A percentile compares a stretch with the other conserved stretches of the same genome.
Conservation (phyloP, 2,113 vertebrate genomes). For the Amphiprion ocellaris region DNA sequence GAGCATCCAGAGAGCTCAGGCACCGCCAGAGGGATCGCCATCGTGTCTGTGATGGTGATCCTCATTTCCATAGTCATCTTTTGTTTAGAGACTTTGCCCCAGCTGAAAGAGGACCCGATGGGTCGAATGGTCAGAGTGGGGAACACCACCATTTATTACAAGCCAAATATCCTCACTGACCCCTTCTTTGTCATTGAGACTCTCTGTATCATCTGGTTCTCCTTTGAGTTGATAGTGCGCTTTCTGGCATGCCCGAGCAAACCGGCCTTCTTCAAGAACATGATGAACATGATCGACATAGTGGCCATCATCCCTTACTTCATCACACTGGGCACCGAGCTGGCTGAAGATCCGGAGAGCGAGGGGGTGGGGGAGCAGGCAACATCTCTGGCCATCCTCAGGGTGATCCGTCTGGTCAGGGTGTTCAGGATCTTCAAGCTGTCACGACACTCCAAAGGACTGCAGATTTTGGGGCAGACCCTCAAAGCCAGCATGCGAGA, state of each 20-base stretch:
- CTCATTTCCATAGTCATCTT: constrained; percentile 99
- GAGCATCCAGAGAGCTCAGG: constrained; percentile 98
- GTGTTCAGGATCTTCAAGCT: constrained; percentile 99
- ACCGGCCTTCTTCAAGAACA: constrained; percentile 98
- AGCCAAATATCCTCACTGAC: constrained; percentile 94
- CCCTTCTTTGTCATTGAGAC: constrained; percentile 98
- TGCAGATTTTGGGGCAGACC: constrained; percentile 99
- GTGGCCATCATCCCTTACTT: constrained; percentile 99
- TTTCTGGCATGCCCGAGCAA: constrained; percentile 98
- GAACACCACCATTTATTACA: constrained; percentile 91
- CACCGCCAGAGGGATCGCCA: constrained; percentile 94
- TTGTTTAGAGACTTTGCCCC: constrained; percentile 97
- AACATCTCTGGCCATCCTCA: constrained; percentile 98
- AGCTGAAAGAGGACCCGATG: constrained; percentile 90
- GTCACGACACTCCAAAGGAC: constrained; percentile 98
- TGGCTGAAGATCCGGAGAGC: constrained; percentile 90
- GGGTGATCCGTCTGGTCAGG: constrained; percentile 99
- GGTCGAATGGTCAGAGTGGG: constrained; percentile 83
- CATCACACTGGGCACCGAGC: constrained; percentile 97
- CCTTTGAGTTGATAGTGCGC: constrained; percentile 96
- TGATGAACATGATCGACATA: constrained; percentile 99
- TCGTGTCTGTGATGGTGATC: constrained; percentile 98
- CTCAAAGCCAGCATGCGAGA: constrained; percentile 99
- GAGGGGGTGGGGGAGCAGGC: constrained; percentile 95
- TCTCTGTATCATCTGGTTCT: constrained; percentile 99